phyloP scores from a whole-genome alignment of 1,140 invertebrate species.

The Scaptomyza montana region DNA sequence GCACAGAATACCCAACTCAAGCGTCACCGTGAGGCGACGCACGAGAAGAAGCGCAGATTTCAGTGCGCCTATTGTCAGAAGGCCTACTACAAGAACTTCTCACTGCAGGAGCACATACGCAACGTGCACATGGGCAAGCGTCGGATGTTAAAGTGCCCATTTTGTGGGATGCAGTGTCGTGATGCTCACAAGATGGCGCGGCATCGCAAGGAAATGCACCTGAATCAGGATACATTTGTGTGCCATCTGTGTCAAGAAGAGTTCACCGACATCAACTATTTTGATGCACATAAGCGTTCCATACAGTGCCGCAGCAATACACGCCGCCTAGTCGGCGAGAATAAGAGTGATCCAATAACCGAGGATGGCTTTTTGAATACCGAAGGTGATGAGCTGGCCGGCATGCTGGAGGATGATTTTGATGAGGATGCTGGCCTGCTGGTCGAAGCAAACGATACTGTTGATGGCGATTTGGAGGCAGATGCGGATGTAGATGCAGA shows the following conservation, averaged over 20 bases:
- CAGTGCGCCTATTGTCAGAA: constrained; percentile 72
- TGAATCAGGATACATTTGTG: constrained; percentile 68
- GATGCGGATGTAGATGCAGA: not conserved
- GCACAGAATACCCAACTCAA: constrained; percentile 76
- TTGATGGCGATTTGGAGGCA: constrained; percentile 2
- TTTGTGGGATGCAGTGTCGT: constrained; percentile 80
- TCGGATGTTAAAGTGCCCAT: constrained; percentile 74
- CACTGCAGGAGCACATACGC: constrained; percentile 77
- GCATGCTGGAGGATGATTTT: constrained; percentile 57
- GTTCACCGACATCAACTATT: constrained; percentile 79
- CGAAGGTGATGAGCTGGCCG: constrained; percentile 18
- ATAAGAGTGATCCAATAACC: not conserved
- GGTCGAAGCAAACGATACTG: constrained; percentile 35
- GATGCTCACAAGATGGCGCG: constrained; percentile 81
- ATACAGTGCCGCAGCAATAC: constrained; percentile 80
- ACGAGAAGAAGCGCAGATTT: constrained; percentile 77
- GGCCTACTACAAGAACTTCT: constrained; percentile 80
- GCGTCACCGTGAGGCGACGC: constrained; percentile 73
- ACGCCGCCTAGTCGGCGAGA: constrained; percentile 36
- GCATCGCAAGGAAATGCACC: constrained; percentile 75
- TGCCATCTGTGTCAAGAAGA: constrained; percentile 75
- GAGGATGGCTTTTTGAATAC: not conserved
- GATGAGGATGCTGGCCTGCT: constrained; percentile 67
- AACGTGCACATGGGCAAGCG: constrained; percentile 80
- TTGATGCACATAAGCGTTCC: constrained; percentile 78